Evolutionary conservation across 2,797 vertebrate genomes (phyloP), one percentile per base, ranked within the genome.

Genomic region (Dipus sagitta): DNA sequence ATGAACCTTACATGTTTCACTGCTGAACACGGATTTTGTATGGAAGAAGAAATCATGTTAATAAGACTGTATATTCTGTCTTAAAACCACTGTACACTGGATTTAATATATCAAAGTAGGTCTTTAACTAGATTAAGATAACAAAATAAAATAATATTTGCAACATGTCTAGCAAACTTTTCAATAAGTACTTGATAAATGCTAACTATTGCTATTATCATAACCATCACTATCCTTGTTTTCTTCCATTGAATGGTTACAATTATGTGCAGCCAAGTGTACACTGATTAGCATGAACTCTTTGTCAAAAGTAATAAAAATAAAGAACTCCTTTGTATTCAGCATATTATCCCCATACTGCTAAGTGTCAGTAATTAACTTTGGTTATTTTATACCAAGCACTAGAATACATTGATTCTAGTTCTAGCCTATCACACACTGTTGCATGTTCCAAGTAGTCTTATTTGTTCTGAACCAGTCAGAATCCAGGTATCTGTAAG

Each of bases 111-210:
- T 95, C 58, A 93, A 67, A 95, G 34, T 78, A 93, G 94, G 32
- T 94, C 9, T 93, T 95, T 32, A 95, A 34, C 81, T 54, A 97
- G 86, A 83, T 79, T 92, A 70, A 94, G 86, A 86, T 67, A 8
- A 6, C 17, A 88, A 91, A 93, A 90, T 75, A 26, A 76, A 91
- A 85, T 32, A 79, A 83, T 94, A 79, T 88, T 86, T 95, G 32
- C 47, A 91, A 93, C 90, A 94, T 77, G 24, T 80, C 86, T 94
- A 68, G 24, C 23, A 28, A 38, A 85, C 8, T 85, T 30, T 72
- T 65, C 60, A 84, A 30, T 94, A 78, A 81, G 38, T 64, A 34
- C 20, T 94, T 42, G 71, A 1, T 75, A 88, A 64, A 32, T 81
- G 62, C 78, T 93, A 88, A n/a, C 85, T 86, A 38, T 70, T 30